These are phyloP conservation scores for Polypterus bichir DNA, from an alignment of 2,113 vertebrate genomes.

Conservation along the genomic window DNA sequence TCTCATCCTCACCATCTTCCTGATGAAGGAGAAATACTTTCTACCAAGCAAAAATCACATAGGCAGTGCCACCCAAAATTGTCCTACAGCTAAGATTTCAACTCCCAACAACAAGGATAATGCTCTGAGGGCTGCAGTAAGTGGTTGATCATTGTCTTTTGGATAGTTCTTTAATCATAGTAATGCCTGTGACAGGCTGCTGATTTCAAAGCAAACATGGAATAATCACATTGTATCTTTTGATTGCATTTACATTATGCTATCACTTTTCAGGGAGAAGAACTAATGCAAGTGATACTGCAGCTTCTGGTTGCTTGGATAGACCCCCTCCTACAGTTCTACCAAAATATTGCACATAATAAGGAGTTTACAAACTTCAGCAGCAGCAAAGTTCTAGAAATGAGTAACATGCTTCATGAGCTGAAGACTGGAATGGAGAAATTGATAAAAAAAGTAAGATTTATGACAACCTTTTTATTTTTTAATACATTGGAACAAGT, in stretches of 20 bases:
- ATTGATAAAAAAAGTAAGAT: constrained; percentile 55
- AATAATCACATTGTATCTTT: background rate
- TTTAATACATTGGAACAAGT: too few species aligned
- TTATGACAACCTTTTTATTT: background rate
- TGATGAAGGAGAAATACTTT: constrained; percentile 46
- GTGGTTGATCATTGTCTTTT: constrained; percentile 1
- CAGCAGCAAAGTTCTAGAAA: constrained; percentile 56
- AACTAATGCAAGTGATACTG: constrained; percentile 54
- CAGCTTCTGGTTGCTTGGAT: constrained; percentile 61
- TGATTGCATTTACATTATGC: background rate
- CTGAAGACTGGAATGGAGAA: constrained; percentile 57
- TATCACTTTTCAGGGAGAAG: constrained; percentile 42
- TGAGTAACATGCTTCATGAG: constrained; percentile 61
- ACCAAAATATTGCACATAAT: constrained; percentile 44
- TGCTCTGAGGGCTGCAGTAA: constrained; percentile 45
- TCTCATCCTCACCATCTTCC: background rate
- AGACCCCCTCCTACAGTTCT: constrained; percentile 57
- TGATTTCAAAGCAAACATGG: background rate
- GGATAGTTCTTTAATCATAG: background rate
- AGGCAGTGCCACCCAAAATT: constrained; percentile 40
- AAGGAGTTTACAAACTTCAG: constrained; percentile 45
- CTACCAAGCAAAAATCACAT: constrained; percentile 49
- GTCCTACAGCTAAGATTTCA: constrained; percentile 55
- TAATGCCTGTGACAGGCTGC: background rate
- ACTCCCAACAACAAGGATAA: constrained; percentile 54